Percentiles rank a stretch among this genome's conserved stretches.
phyloP scores from a whole-genome alignment of 1,140 invertebrate species.

The Pseudomyrmex concolor region DNA sequence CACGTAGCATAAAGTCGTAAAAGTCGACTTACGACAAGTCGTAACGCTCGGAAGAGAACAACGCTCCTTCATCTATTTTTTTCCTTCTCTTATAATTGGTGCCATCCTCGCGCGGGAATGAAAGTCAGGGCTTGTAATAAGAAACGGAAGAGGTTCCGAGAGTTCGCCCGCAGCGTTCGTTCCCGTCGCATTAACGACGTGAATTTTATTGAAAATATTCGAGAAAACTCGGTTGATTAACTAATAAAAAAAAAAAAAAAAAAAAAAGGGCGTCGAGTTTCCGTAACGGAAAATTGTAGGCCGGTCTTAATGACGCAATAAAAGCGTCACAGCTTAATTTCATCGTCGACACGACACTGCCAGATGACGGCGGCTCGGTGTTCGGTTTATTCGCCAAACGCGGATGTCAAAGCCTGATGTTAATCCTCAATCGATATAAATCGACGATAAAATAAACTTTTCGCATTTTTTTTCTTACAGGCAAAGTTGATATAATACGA shows the following conservation, averaged over 20 bases:
- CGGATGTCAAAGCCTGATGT: conserved; percentile 24
- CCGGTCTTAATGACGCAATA: conserved; percentile 70
- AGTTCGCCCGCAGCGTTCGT: conserved; percentile 34
- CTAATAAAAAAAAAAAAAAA: conserved; percentile 68
- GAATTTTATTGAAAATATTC: conserved; percentile 80
- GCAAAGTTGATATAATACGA: conserved; percentile 30
- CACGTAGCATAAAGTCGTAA: conserved; percentile 83
- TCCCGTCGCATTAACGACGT: conserved; percentile 68
- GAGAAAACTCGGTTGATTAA: conserved; percentile 61
- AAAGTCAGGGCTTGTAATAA: conserved; percentile 76
- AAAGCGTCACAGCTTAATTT: conserved; percentile 72
- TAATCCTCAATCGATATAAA: conserved; percentile 12
- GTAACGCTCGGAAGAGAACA: conserved; percentile 73
- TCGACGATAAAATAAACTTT: conserved; percentile 40
- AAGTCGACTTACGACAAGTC: conserved; percentile 80
- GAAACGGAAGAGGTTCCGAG: conserved; percentile 48
- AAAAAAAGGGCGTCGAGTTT: conserved; percentile 28
- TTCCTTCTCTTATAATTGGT: conserved; percentile 76
- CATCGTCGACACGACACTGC: conserved; percentile 54
- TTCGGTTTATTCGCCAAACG: conserved; percentile 58
- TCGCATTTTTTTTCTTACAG: not conserved
- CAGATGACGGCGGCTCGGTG: conserved; percentile 61
- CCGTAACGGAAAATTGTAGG: conserved; percentile 59
- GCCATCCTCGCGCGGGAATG: conserved; percentile 71
- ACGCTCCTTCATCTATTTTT: conserved; percentile 67